These are phyloP conservation scores for Capitella teleta DNA, from an alignment of 1,140 invertebrate species.

Conservation along the genomic window DNA sequence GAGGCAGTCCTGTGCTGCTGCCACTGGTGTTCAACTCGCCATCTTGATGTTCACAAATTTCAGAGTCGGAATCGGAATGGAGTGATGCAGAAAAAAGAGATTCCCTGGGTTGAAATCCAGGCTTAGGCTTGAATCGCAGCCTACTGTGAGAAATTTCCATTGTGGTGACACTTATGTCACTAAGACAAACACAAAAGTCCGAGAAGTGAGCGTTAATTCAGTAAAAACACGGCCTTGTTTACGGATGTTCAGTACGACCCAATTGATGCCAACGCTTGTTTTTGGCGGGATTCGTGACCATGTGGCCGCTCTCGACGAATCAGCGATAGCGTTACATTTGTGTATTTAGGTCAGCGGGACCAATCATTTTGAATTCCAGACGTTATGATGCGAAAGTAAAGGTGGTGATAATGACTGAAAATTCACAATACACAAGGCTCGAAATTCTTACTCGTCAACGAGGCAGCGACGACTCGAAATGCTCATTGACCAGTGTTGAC, in stretches of 20 bases:
- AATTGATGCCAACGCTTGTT: constrained; percentile 1
- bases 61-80: background rate
- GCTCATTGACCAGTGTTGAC: too few species aligned
- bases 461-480: too few species aligned
- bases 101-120: background rate
- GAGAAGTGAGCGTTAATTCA: background rate
- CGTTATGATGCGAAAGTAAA: too few species aligned
- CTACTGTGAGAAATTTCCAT: constrained; percentile 2
- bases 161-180: background rate
- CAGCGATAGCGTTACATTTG: too few species aligned
- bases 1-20: background rate
- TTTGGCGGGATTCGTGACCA: constrained; percentile 11
- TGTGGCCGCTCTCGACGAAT: constrained; percentile 9
- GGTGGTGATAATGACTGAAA: too few species aligned
- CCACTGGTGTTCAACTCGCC: constrained; percentile 1
- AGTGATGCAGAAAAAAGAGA: background rate
- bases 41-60: background rate
- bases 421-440: too few species aligned
- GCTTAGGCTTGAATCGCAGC: constrained; percentile 1
- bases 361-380: too few species aligned
- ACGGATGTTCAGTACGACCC: background rate
- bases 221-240: background rate
- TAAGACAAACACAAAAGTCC: background rate
- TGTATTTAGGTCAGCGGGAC: too few species aligned
- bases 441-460: too few species aligned